Evolutionary conservation across 1,140 invertebrate species (phyloP).

Genomic region (Drosophila gunungcola): DNA sequence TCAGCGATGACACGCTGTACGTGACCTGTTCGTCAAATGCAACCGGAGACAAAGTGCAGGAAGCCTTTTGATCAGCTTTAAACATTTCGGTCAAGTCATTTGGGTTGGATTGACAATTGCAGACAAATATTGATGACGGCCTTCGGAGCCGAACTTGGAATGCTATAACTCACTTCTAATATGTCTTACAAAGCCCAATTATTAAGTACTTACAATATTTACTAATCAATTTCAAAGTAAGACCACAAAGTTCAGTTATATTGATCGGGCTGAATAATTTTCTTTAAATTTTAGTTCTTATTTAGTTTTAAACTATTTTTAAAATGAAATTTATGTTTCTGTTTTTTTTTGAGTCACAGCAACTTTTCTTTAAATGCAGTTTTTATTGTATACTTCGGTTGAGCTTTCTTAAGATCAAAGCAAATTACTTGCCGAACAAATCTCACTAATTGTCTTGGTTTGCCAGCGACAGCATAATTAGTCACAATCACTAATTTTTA

Average conservation of each 20-base stretch:
- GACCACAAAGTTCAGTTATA: no score
- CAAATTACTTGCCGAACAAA: constrained; percentile 8
- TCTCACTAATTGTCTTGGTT: constrained; percentile 24
- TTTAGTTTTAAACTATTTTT: no score
- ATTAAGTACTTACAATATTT: no score
- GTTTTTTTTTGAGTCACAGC: no score
- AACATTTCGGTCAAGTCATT: constrained; percentile 47
- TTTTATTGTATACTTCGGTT: no score
- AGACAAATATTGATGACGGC: constrained; percentile 36
- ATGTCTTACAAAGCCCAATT: no score
- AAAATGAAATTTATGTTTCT: no score
- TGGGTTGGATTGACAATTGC: constrained; percentile 33
- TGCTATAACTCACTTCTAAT: background rate
- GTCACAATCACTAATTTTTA: constrained; percentile 60
- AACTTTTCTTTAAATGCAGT: no score
- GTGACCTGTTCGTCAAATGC: constrained; percentile 73
- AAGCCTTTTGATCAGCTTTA: constrained; percentile 51
- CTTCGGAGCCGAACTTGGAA: background rate
- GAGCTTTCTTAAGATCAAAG: constrained; percentile 6
- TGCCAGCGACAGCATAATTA: constrained; percentile 56
- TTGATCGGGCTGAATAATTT: no score
- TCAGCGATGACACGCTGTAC: constrained; percentile 78
- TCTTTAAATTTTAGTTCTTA: background rate
- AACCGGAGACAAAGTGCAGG: constrained; percentile 49
- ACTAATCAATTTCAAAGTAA: no score